Base-by-base conservation (phyloP, 2,797 vertebrate genomes). In the Characodon lateralis region DNA sequence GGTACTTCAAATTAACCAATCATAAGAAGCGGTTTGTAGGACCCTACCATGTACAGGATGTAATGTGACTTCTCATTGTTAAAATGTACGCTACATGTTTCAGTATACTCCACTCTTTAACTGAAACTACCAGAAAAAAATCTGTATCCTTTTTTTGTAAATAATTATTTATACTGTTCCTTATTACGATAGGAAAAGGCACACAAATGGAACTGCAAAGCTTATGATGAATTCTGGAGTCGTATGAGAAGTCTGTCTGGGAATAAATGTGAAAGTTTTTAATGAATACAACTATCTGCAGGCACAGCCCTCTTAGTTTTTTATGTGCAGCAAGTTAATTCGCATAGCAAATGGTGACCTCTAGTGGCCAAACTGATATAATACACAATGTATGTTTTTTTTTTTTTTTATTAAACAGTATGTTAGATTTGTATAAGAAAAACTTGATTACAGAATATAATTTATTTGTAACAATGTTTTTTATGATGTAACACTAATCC, bases 1-100 rank as follows among this genome's bases (percentile, higher is more conserved):
- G 82, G 83, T 91, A 87, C 73, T 89, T 91, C 89, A 79, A 87
- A 91, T 91, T 84, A 87, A 78, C 39, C 39, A 12, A 59, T 83
- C 76, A 85, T 86, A 83, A 66, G 39, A 81, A 82, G 80, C 72
- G 82, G 88, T 81, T 74, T 82, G 41, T 55, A 6, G 9, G 2
- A 66, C 51, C 72, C 66, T 77, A 71, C 63, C 71, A 71, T 55
- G 74, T 43, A 55, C 73, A 82, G 71, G 72, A 88, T 78, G 77
- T 26, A 48, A 41, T 83, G 39, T 70, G 83, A 31, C 58, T 78
- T 84, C 77, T 87, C 71, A 86, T 41, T 85, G 51, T 72, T 66
- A 50, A 61, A 70, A 69, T 65, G 24, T 24, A 18, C 26, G 24
- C 35, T 56, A 74, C 74, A 53, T 85, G 77, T 39, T 58, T 51